Conservation (phyloP, 2,113 vertebrate species). For the Campylomormyrus tamandua region DNA sequence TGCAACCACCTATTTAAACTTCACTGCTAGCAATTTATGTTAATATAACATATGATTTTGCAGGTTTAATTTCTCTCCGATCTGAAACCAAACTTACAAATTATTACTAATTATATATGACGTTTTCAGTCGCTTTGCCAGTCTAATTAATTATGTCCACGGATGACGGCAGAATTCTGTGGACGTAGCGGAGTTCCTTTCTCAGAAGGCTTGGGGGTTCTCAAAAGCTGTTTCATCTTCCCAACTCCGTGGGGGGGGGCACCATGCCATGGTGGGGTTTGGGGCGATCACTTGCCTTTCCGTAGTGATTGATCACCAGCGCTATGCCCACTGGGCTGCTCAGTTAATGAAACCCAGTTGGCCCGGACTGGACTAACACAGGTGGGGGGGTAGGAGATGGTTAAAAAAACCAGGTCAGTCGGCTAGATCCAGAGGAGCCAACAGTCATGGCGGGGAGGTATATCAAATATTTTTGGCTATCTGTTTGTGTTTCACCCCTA, state of each 20-base stretch:
- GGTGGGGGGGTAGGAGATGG: background rate
- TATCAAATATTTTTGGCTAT: background rate
- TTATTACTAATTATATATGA: background rate
- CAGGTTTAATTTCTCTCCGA: background rate
- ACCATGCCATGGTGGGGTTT: background rate
- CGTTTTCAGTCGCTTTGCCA: background rate
- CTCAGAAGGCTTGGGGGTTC: background rate
- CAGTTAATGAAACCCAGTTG: constrained; percentile 1
- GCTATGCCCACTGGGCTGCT: background rate
- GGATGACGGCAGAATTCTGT: background rate
- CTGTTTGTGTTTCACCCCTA: background rate
- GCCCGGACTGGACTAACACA: background rate
- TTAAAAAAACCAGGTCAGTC: background rate
- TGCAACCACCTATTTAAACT: background rate
- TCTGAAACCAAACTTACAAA: background rate
- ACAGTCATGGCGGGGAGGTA: background rate
- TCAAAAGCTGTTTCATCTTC: background rate
- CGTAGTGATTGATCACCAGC: background rate
- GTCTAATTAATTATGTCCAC: background rate
- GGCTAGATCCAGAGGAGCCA: background rate
- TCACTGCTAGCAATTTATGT: constrained; percentile 7
- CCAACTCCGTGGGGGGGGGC: background rate
- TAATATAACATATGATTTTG: background rate
- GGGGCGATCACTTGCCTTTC: background rate
- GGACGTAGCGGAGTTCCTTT: background rate